phyloP scores from a whole-genome alignment of 2,797 vertebrate genomes.

The Furcifer pardalis region DNA sequence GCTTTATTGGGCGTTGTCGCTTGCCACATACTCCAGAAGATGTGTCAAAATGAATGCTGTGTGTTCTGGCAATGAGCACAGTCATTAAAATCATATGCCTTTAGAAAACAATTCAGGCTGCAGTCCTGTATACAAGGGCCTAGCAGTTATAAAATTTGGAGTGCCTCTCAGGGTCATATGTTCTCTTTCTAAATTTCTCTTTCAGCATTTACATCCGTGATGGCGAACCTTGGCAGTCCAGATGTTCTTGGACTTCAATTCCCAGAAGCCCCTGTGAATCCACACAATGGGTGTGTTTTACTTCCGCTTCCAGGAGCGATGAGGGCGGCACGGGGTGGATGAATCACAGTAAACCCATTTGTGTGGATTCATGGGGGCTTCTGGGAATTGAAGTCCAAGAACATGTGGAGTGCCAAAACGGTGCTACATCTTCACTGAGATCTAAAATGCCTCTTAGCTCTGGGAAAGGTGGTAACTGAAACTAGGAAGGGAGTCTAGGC shows the following conservation, averaged over 20 bases:
- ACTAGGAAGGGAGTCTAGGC: neutral
- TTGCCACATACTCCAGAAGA: constrained; percentile 78
- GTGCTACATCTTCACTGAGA: neutral
- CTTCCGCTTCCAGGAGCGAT: no score
- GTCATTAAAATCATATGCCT: constrained; percentile 69
- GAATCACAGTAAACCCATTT: no score
- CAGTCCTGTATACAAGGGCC: neutral
- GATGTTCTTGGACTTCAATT: no score
- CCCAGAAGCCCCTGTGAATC: no score
- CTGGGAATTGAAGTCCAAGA: no score
- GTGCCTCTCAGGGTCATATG: constrained; percentile 2
- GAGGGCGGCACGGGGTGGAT: no score
- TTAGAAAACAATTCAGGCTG: constrained; percentile 11
- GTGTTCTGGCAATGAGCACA: constrained; percentile 70
- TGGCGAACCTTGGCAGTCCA: no score
- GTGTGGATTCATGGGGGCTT: no score
- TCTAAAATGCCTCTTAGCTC: neutral
- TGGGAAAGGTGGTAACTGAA: neutral
- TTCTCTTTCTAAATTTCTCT: neutral
- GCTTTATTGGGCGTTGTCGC: constrained; percentile 84
- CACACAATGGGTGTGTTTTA: no score
- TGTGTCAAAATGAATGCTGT: constrained; percentile 74
- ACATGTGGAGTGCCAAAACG: no score
- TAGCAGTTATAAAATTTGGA: neutral
- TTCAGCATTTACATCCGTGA: no score